Conservation (phyloP, 2,888 invertebrate genomes). For the Fabriciana adippe region DNA sequence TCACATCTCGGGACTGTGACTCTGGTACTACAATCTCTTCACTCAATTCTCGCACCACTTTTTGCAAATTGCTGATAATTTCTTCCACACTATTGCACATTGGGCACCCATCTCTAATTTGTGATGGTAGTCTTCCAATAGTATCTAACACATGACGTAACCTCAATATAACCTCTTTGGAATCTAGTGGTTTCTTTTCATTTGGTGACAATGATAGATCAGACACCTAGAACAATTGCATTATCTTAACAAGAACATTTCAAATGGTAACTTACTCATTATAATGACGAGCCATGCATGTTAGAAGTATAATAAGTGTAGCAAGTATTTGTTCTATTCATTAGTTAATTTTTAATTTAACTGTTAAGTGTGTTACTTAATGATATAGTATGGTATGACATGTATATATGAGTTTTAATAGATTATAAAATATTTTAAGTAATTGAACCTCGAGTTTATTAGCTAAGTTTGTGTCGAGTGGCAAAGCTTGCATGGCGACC, state of each 20-base stretch:
- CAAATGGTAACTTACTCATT: neutral
- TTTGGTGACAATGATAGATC: slow-evolving; percentile 8
- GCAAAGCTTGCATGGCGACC: slow-evolving; percentile 34
- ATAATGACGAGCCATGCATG: no score
- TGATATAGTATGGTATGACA: no score
- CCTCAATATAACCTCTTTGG: slow-evolving; percentile 10
- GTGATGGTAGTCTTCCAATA: slow-evolving; percentile 8
- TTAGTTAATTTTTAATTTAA: no score
- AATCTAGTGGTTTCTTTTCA: slow-evolving; percentile 15
- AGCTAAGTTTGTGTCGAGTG: slow-evolving; percentile 32
- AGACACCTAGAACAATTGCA: slow-evolving; percentile 18
- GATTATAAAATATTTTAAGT: no score
- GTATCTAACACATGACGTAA: slow-evolving; percentile 11
- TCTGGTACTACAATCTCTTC: slow-evolving; percentile 5
- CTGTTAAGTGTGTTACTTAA: no score
- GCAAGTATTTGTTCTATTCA: no score
- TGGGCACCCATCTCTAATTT: slow-evolving; percentile 10
- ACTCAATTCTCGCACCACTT: slow-evolving; percentile 13
- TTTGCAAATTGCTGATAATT: neutral
- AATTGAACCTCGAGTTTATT: slow-evolving; percentile 47
- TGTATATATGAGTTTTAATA: no score
- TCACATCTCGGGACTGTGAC: neutral
- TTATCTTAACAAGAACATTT: neutral
- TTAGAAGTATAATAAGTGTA: no score
- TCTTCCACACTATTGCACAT: slow-evolving; percentile 4